These are phyloP conservation scores for Chymomyza caudatula DNA, from an alignment of 2,888 invertebrate species.

Conservation along the genomic window DNA sequence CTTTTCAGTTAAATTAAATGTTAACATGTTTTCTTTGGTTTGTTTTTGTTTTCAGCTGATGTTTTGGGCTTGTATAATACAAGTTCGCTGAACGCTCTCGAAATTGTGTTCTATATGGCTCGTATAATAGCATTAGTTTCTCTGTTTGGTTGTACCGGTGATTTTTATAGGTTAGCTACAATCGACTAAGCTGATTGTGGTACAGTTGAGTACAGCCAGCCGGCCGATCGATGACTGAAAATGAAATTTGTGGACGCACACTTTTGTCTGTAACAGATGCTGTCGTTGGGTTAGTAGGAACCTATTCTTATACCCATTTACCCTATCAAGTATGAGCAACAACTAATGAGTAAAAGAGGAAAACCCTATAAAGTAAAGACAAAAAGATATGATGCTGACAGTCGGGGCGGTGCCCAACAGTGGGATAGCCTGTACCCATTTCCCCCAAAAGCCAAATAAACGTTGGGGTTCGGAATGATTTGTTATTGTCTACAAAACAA, in stretches of 20 bases:
- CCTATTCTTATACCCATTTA: too few relatives aligned
- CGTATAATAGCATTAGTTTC: neutral
- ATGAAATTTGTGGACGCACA: conserved; percentile 67
- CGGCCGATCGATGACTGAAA: conserved; percentile 40
- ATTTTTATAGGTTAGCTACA: neutral
- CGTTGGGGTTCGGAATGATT: too few relatives aligned
- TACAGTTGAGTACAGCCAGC: conserved; percentile 9
- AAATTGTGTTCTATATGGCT: conserved; percentile 13
- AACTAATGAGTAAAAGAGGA: too few relatives aligned
- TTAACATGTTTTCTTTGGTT: conserved; percentile 69
- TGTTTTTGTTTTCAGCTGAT: conserved; percentile 45
- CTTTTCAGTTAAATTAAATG: conserved; percentile 69
- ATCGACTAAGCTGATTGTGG: neutral
- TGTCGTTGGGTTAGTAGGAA: too few relatives aligned
- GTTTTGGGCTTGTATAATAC: conserved; percentile 24
- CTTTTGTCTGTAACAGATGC: conserved; percentile 29
- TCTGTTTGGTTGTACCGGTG: neutral
- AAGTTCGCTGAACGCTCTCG: conserved; percentile 42
- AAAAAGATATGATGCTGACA: too few relatives aligned
- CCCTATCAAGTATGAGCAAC: too few relatives aligned
- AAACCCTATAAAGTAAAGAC: too few relatives aligned
- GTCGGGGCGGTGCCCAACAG: too few relatives aligned
- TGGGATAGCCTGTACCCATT: too few relatives aligned
- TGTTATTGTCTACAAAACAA: too few relatives aligned
- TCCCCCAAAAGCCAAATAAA: too few relatives aligned